Evolutionary conservation across 1,140 invertebrate genomes (phyloP), one percentile per base, ranked within the genome.

Genomic region (Leptonema lineaticorne): DNA sequence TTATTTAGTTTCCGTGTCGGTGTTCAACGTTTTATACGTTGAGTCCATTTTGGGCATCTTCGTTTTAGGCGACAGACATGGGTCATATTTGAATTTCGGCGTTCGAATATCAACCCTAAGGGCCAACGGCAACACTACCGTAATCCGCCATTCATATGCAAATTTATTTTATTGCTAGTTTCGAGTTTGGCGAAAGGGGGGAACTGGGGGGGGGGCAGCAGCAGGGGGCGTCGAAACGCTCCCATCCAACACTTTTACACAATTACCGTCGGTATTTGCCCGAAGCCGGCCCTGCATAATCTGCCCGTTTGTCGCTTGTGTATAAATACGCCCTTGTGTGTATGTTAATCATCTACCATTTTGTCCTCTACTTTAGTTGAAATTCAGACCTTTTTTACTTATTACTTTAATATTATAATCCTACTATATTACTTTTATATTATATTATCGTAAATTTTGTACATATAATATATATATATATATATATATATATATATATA

Each of bases 161-260:
- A 73, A 73, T 73, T 71, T 67, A 69, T 73, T 73, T 73, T 73
- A 73, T 73, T 73, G 72, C 67, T 69, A 71, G 72, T 73, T 73
- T 71, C 72, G 68, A 71, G 70, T 69, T 71, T 37, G 69, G 33
- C 60, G 16, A 65, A 66, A 63, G 46, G 37, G 1, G 2, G 8
- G 59, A n/a, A n/a, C n/a, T n/a, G n/a, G 68, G 69, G 63, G 46
- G 37, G 1, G 2, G 8, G 59, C 46, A 28, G 27, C 37, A 9
- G 9, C 5, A 33, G 5, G 5, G n/a, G 46, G 7, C 46, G 16
- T 53, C 9, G 28, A 24, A 46, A 60, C 29, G 11, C 11, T 16
- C 37, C 11, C 30, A 6, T 5, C 37, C 37, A 16, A 41, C 50
- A 53, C 50, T 53, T 53, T 53, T 53, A 53, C 24, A 22, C 50